phyloP scores from a whole-genome alignment of 1,140 invertebrate genomes.

The Bombus pyrosoma region DNA sequence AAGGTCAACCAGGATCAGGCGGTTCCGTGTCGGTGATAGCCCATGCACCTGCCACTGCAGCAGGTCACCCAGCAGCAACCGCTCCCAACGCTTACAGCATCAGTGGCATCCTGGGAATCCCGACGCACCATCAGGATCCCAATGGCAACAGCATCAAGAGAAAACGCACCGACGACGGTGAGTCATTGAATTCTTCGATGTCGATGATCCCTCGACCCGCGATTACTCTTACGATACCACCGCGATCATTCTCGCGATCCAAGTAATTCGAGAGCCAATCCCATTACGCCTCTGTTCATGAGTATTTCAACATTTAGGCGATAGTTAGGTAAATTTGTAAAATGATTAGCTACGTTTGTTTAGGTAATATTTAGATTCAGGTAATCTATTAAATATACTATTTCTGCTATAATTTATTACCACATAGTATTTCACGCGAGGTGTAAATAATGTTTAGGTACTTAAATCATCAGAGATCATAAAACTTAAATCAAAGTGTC shows the following conservation, averaged over 20 bases:
- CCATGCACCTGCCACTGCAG: constrained; percentile 85
- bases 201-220: constrained; percentile 32
- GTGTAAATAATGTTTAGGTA: too few species aligned
- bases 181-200: constrained; percentile 69
- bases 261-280: background rate
- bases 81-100: constrained; percentile 91
- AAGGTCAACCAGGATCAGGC: constrained; percentile 80
- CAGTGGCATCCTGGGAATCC: constrained; percentile 96
- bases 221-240: background rate
- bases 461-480: too few species aligned
- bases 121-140: constrained; percentile 88
- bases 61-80: constrained; percentile 81
- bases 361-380: too few species aligned
- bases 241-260: constrained; percentile 7
- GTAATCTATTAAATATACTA: too few species aligned
- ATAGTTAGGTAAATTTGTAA: background rate
- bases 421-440: too few species aligned
- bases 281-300: background rate
- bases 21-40: constrained; percentile 86
- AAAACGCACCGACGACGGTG: constrained; percentile 88
- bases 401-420: too few species aligned
- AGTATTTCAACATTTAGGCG: background rate
- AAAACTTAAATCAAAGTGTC: too few species aligned
- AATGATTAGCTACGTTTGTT: too few species aligned
- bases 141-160: constrained; percentile 88